A percentile compares a stretch with the other conserved stretches of the same genome.
Evolutionary conservation across 2,797 vertebrate species (phyloP).

Genomic region (Ctenosaura bakeri): DNA sequence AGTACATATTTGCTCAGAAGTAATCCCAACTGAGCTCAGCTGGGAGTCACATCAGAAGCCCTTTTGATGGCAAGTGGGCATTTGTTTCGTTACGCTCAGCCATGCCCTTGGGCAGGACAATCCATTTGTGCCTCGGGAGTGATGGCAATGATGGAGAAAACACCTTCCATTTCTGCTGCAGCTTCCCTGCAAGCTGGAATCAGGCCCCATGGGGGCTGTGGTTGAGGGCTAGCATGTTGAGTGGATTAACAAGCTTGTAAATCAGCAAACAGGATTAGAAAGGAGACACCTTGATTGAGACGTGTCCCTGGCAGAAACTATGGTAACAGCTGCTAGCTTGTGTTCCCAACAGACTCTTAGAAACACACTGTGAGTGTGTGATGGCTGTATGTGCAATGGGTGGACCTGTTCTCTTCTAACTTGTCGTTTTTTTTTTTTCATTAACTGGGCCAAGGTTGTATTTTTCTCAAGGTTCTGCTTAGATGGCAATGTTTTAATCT

Average conservation of each 20-base stretch:
- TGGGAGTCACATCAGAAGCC: neutral
- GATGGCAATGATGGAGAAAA: neutral
- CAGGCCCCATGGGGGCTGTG: neutral
- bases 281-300: conserved; percentile 43
- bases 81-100: neutral
- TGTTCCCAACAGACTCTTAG: neutral
- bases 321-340: neutral
- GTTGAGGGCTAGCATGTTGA: conserved; percentile 54
- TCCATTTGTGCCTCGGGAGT: neutral
- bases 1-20: neutral
- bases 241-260: conserved; percentile 62
- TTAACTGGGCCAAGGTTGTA: neutral
- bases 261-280: conserved; percentile 71
- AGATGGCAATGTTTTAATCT: neutral
- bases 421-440: neutral
- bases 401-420: neutral
- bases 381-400: neutral
- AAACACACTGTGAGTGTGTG: no score
- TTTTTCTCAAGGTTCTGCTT: neutral
- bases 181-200: rapidly evolving
- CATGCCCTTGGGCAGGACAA: neutral
- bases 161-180: neutral
- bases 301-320: conserved; percentile 12
- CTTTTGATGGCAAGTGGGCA: no score
- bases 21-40: no score